These are phyloP conservation scores for Eupsilia transversa DNA, from an alignment of 2,888 invertebrate species.

Conservation along the genomic window DNA sequence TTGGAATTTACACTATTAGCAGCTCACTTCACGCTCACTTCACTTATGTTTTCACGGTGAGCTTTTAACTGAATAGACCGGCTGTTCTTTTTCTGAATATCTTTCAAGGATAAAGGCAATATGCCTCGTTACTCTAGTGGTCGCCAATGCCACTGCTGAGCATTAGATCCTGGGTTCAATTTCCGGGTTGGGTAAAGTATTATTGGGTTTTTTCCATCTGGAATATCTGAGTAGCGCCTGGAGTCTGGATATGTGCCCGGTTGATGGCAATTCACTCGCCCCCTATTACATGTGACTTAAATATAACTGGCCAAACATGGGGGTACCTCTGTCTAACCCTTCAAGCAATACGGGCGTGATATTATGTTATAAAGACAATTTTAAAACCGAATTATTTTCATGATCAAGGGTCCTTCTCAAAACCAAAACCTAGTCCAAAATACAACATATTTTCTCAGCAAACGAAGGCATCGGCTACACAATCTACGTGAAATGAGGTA, in stretches of 20 bases:
- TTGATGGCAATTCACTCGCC: too few species aligned
- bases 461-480: conserved; percentile 68
- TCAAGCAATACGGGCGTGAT: neutral
- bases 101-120: neutral
- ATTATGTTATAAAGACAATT: neutral
- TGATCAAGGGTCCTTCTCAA: rapidly evolving
- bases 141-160: neutral
- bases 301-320: neutral
- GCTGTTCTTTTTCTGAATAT: neutral
- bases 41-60: too few species aligned
- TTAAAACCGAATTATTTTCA: neutral
- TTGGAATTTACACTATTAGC: too few species aligned
- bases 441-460: conserved; percentile 67
- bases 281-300: neutral
- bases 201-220: neutral
- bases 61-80: too few species aligned
- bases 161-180: neutral
- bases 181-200: neutral
- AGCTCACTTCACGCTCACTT: too few species aligned
- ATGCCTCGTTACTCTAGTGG: neutral
- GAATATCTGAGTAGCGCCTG: neutral
- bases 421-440: conserved; percentile 23
- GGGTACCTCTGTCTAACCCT: neutral
- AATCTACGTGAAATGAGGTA: conserved; percentile 76
- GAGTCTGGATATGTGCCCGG: neutral